Percentiles rank a stretch among this genome's conserved stretches.
Conservation (phyloP, 2,888 invertebrate species). For the Lithophane ornitopus region DNA sequence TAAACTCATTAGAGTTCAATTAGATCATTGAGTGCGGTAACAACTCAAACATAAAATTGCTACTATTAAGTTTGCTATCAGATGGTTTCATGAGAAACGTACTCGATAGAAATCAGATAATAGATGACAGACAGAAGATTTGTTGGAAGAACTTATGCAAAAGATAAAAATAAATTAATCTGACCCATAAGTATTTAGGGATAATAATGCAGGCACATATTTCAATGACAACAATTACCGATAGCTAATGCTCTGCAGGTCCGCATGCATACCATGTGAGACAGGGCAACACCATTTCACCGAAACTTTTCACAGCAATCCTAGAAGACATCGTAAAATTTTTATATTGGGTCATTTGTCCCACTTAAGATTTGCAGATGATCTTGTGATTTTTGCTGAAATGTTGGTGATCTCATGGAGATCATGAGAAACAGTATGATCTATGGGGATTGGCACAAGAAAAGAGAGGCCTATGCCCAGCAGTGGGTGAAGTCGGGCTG, state of each 20-base stretch:
- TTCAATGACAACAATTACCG: neutral
- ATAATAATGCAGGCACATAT: neutral
- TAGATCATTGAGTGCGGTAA: neutral
- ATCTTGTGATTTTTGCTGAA: too few relatives aligned
- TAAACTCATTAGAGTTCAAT: constrained; percentile 17
- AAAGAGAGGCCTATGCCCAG: too few relatives aligned
- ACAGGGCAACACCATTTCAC: neutral
- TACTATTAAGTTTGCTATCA: constrained; percentile 29
- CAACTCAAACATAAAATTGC: constrained; percentile 8
- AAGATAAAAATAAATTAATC: constrained; percentile 18
- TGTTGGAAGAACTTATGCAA: neutral
- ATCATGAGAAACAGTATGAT: too few relatives aligned
- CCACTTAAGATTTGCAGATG: too few relatives aligned
- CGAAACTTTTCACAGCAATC: neutral
- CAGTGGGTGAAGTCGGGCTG: too few relatives aligned
- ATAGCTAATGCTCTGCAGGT: neutral
- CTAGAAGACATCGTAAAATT: neutral
- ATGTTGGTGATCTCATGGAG: too few relatives aligned
- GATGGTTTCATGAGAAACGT: constrained; percentile 15
- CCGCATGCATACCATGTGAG: too few relatives aligned
- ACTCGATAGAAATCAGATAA: constrained; percentile 29
- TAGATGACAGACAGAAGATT: constrained; percentile 19
- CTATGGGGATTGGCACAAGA: too few relatives aligned
- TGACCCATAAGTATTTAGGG: neutral
- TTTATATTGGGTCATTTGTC: too few relatives aligned